Evolutionary conservation across 2,797 vertebrate genomes (phyloP), one percentile per base, ranked within the genome.

Genomic region (Lepilemur septentrionalis): DNA sequence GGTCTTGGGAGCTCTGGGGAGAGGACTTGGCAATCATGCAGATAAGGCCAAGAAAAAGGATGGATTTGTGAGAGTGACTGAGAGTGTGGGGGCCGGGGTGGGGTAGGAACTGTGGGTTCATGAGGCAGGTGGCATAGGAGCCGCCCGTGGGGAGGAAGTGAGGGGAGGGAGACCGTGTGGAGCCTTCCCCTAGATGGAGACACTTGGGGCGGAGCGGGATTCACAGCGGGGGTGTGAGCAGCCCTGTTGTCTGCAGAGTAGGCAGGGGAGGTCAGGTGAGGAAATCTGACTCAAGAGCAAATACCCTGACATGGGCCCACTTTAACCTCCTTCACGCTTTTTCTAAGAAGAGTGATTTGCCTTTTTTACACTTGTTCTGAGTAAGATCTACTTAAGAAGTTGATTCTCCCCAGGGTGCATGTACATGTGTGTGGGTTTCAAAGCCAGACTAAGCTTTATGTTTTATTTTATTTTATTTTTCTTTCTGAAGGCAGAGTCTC

Each of bases 161-260:
- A 17, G 32, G 11, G 32, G 18, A 46, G 55, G 70, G 35, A 78
- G 41, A 43, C 20, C 35, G 15, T 3, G 5, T 1, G 1, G 7
- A 43, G n/a, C 22, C 3, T 69, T 75, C 63, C 20, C 1, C 5
- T n/a, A 55, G 59, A 67, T 7, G 17, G n/a, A 32, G 25, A 41
- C 32, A 28, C 14, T 20, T 0, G 48, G 12, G 17, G 48, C 30
- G 30, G 55, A 23, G 22, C 38, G 48, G 15, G 23, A 5, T 25
- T 43, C 32, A 11, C 38, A 12, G 32, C 28, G 38, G 14, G 0
- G 5, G 2, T 0, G 0, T 3, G 32, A 65, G 52, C 20, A 23
- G 76, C 22, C 61, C 41, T 88, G 5, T 20, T 83, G 30, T 13
- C 73, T 69, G 50, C 15, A 72, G 30, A 69, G 28, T 2, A 52